Base-by-base conservation (phyloP, 2,113 vertebrate genomes). In the Forbesichthys agassizii region DNA sequence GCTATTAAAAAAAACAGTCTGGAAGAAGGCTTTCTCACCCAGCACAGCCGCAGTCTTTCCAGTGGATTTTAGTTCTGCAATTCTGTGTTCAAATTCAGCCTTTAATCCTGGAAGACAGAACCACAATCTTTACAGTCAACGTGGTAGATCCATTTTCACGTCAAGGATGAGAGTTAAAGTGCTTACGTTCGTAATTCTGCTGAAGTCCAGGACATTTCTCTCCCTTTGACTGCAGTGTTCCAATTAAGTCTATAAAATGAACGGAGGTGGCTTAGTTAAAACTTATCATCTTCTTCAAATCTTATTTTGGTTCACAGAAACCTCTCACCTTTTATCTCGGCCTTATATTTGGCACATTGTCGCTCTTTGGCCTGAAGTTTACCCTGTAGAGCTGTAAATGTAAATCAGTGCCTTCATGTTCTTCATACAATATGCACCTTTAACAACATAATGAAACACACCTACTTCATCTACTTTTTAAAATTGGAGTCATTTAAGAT, bases 221-320 rank as follows among this genome's bases (percentile, higher is more conserved):
- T 11, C 0, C 62, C 13, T 36, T 53, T 18, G 11, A 10, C n/a
- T 0, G 9, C 58, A 83, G 61, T 14, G 61, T 68, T 33, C 12
- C 33, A 67, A 74, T 51, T 62, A 85, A 74, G 8, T 75, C 85
- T 87, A 64, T 64, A 3, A 7, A 7, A 12, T 9, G 27, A n/a
- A 73, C 7, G 66, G 11, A 70, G n/a, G 4, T 27, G 27, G 27
- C 2, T 27, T 27, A 27, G 27, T 27, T 27, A 57, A 36, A 46
- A 11, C 53, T 16, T 10, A 3, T 64, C 52, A 61, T 48, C 1
- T 27, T 27, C 27, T 27, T 27, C 27, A 27, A 27, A 2, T 27
- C 27, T 27, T 27, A 27, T 27, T 27, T 27, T 27, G 27, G 27
- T 2, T 27, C 27, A 27, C 27, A 27, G 27, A 11, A 71, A 65